Conservation (phyloP, 2,797 vertebrate genomes). For the Lutjanus campechanus region DNA sequence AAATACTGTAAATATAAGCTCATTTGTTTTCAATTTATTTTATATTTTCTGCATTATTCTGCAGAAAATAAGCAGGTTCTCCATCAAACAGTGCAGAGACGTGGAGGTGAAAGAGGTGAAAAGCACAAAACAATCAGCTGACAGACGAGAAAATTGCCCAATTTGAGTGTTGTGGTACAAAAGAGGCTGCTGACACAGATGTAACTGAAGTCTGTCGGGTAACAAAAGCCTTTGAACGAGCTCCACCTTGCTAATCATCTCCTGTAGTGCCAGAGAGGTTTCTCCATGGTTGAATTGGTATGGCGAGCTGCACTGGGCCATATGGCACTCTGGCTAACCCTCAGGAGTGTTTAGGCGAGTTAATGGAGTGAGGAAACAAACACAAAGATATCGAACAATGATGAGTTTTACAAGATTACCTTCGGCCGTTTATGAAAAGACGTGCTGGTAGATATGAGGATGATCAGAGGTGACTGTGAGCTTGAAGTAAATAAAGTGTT, state of each 20-base stretch:
- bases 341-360: slow-evolving; percentile 16
- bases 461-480: neutral
- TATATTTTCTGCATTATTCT: neutral
- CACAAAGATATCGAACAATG: neutral
- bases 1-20: neutral
- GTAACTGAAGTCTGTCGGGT: slow-evolving; percentile 75
- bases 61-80: slow-evolving; percentile 8
- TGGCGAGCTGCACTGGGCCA: slow-evolving; percentile 50
- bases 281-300: slow-evolving; percentile 61
- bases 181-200: slow-evolving; percentile 75
- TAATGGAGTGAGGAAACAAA: neutral
- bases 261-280: slow-evolving; percentile 42
- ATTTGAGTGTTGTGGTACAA: slow-evolving; percentile 76
- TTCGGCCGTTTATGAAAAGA: slow-evolving; percentile 1
- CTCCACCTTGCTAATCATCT: slow-evolving; percentile 64
- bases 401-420: neutral
- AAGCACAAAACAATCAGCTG: slow-evolving; percentile 67
- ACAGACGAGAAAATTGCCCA: slow-evolving; percentile 82
- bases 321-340: slow-evolving; percentile 68
- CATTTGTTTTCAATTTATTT: neutral
- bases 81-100: slow-evolving; percentile 21
- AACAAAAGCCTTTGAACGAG: slow-evolving; percentile 72
- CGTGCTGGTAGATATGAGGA: neutral
- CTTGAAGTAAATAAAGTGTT: slow-evolving; percentile 17
- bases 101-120: slow-evolving; percentile 40